Conservation (phyloP, 2,113 vertebrate species). For the Benitochromis conjunctus region DNA sequence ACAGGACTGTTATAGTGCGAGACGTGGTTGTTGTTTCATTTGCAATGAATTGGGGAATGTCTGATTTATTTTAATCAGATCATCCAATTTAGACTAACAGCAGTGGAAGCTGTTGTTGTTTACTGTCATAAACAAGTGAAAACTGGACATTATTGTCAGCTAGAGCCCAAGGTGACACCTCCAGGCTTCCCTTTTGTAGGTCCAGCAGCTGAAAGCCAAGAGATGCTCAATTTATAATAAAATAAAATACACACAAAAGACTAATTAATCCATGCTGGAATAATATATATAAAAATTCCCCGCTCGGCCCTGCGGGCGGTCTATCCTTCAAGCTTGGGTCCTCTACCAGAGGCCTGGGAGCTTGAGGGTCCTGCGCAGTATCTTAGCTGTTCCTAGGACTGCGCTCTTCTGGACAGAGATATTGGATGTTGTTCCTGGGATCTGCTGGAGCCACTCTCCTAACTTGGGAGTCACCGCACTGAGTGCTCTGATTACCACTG, state of each 20-base stretch:
- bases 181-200: neutral
- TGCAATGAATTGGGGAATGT: neutral
- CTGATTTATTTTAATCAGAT: neutral
- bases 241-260: neutral
- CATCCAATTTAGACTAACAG: neutral
- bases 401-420: no score
- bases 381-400: no score
- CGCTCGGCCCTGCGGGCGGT: no score
- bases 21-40: neutral
- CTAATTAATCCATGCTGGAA: neutral
- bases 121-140: neutral
- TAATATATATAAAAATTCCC: no score
- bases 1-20: neutral
- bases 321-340: no score
- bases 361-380: no score
- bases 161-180: neutral
- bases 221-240: neutral
- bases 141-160: accelerated
- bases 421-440: no score
- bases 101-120: neutral
- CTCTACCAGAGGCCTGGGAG: no score
- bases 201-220: neutral
- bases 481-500: no score
- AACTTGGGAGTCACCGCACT: no score
- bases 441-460: no score